A percentile compares a stretch with the other conserved stretches of the same genome.
Conservation (phyloP, 2,888 invertebrate species). For the Nymphalis urticae region DNA sequence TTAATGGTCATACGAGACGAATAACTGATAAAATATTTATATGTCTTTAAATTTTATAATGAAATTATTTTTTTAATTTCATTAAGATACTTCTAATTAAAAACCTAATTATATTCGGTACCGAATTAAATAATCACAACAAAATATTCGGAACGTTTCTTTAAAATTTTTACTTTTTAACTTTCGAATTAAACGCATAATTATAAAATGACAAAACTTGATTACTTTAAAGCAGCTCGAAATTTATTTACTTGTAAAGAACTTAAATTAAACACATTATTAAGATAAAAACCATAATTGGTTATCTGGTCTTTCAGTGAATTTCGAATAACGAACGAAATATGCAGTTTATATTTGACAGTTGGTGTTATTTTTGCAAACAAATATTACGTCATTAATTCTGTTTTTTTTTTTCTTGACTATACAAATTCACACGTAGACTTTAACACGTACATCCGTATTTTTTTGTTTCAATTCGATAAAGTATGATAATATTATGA, state of each 20-base stretch:
- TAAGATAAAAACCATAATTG: constrained; percentile 8
- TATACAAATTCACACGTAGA: background rate
- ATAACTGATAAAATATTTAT: too few species aligned
- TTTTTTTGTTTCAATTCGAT: too few species aligned
- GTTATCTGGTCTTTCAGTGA: constrained; percentile 1
- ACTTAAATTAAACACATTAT: constrained; percentile 2
- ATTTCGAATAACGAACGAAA: background rate
- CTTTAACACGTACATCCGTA: too few species aligned
- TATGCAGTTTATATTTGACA: background rate
- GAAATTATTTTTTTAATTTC: too few species aligned
- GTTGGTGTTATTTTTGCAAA: background rate
- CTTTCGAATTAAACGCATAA: constrained; percentile 2
- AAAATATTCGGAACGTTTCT: background rate
- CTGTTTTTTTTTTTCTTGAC: background rate
- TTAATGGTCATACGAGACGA: too few species aligned
- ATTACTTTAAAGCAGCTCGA: background rate
- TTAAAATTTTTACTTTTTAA: background rate
- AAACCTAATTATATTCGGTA: constrained; percentile 11
- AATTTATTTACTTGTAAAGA: constrained; percentile 2
- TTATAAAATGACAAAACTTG: constrained; percentile 5
- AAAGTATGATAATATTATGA: too few species aligned
- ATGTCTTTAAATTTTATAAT: too few species aligned
- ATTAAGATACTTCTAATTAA: constrained; percentile 9
- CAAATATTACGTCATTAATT: background rate
- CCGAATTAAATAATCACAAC: constrained; percentile 16